These are phyloP conservation scores for Azorinus chamasolen DNA, from an alignment of 2,888 invertebrate genomes.

Conservation along the genomic window DNA sequence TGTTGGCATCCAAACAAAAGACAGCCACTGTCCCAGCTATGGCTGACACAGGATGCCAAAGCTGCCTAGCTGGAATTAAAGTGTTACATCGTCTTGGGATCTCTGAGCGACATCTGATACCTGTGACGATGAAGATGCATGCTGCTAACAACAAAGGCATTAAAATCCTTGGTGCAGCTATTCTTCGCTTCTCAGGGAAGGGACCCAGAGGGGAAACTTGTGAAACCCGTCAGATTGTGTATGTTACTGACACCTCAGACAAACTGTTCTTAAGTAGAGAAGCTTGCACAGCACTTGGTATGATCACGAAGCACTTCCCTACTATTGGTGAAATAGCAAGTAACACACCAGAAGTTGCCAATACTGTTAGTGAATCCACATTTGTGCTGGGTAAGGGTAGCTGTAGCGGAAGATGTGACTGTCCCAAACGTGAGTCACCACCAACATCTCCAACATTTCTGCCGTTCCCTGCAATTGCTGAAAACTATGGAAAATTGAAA, in stretches of 20 bases:
- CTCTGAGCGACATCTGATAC: conserved; percentile 62
- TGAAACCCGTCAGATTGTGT: conserved; percentile 70
- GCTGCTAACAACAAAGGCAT: conserved; percentile 71
- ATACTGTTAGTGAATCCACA: neutral
- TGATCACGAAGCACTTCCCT: conserved; percentile 65
- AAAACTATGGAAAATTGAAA: conserved; percentile 53
- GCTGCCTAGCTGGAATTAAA: conserved; percentile 68
- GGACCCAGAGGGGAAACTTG: conserved; percentile 10
- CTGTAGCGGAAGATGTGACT: conserved; percentile 17
- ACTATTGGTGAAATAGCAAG: too few species aligned
- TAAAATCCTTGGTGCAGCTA: conserved; percentile 69
- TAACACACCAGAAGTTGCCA: neutral
- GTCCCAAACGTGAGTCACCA: conserved; percentile 29
- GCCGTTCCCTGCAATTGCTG: conserved; percentile 61
- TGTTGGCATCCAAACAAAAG: conserved; percentile 15
- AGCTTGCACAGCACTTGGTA: conserved; percentile 66
- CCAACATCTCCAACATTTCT: conserved; percentile 55
- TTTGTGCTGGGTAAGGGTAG: neutral
- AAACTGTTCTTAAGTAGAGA: conserved; percentile 71
- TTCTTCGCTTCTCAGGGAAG: conserved; percentile 61
- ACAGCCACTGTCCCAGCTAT: conserved; percentile 53
- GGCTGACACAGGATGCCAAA: too few species aligned
- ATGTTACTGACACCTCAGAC: conserved; percentile 69
- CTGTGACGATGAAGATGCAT: conserved; percentile 73
- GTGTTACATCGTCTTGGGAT: conserved; percentile 65